Base-by-base conservation (phyloP, 1,140 invertebrate species). In the Lordiphosa collinella region DNA sequence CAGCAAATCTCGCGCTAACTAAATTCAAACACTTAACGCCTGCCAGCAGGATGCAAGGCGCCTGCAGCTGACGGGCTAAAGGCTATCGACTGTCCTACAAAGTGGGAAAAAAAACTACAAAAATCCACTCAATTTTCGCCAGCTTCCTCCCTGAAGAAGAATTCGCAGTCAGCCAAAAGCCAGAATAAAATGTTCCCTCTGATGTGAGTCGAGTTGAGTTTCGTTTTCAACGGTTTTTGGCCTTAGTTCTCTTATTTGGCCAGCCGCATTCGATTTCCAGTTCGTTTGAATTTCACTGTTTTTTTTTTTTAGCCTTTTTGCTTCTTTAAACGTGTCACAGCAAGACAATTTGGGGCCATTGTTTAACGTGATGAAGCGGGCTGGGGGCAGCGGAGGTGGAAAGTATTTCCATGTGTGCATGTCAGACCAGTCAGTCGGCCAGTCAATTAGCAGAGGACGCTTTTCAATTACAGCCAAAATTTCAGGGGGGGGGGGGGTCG, bases 241-340 rank as follows among this genome's bases (percentile, higher is more conserved):
- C 25, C 14, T 48, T 43, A 51, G 47, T 66, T 50, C 65, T 41
- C 40, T 53, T 49, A 22, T 16, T 43, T 43, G 22, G 40, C 25
- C 18, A n/a, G 40, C 40, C 40, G 18, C 40, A 43, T 43, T 43
- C 40, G 40, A 43, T 43, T 43, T 43, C 40, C 40, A 43, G 40
- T 43, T 43, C 40, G 40, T 43, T 43, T 43, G 40, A 43, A 43
- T 43, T 43, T 56, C 48, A 46, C 51, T 59, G 37, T 38, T 41
- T 41, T 40, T 49, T 9, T 22, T 38, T 51, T 0, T 36, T 9
- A 22, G 29, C 13, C 46, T 46, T 32, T 4, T 6, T 5, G 25
- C 41, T 18, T n/a, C 40, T 43, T 43, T 43, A 43, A 43, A 43
- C 25, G 40, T 43, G 40, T 25, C 40, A 43, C 25, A 18, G 14